A percentile compares a stretch with the other conserved stretches of the same genome.
phyloP scores from a whole-genome alignment of 2,797 vertebrate genomes.

The Sebastes paucispinis region DNA sequence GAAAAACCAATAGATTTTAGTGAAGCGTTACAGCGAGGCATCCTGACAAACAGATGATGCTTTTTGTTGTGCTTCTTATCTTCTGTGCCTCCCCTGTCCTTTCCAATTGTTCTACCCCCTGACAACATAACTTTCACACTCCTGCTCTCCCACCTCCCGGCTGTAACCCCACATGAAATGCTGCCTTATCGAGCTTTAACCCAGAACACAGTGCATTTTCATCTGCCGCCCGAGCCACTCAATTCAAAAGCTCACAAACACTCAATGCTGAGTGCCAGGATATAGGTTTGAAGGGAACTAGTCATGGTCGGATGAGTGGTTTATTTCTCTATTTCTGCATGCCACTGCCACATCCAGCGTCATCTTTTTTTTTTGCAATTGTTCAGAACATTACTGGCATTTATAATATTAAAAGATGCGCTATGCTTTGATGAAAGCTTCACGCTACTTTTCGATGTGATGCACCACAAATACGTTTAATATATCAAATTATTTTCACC shows the following conservation, averaged over 20 bases:
- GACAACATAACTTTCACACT: constrained; percentile 55
- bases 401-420: neutral
- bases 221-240: neutral
- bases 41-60: constrained; percentile 48
- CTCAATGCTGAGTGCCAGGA: constrained; percentile 1
- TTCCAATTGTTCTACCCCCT: constrained; percentile 45
- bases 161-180: constrained; percentile 35
- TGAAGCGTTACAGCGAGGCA: constrained; percentile 14
- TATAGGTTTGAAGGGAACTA: constrained; percentile 17
- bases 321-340: constrained; percentile 38
- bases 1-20: constrained; percentile 38
- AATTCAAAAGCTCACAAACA: constrained; percentile 34
- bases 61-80: constrained; percentile 54
- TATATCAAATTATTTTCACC: neutral
- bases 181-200: constrained; percentile 37
- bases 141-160: constrained; percentile 1
- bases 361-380: neutral
- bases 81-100: constrained; percentile 23
- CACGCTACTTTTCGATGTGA: neutral
- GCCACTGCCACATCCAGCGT: neutral
- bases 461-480: neutral
- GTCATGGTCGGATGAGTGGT: constrained; percentile 19
- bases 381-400: neutral
- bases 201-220: constrained; percentile 25
- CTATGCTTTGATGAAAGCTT: neutral